Evolutionary conservation across 2,113 vertebrate genomes (phyloP), one percentile per base, ranked within the genome.

Genomic region (Anolis sagrei): DNA sequence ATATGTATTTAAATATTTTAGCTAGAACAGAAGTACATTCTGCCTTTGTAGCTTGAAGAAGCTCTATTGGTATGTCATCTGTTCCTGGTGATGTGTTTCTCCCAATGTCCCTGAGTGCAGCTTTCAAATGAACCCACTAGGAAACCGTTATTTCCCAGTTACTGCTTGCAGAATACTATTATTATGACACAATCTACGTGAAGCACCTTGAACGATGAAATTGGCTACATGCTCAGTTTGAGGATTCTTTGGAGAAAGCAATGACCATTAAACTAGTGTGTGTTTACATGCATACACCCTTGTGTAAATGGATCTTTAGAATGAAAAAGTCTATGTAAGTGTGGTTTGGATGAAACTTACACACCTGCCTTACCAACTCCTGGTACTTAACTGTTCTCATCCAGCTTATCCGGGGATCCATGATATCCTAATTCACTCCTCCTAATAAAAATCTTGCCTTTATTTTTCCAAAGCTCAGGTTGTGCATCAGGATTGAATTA

Each of bases 401-500:
- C 48, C 75, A 49, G 75, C 16, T 34, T 34, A 54, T 66, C 58
- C 69, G 25, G 19, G 74, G 39, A 34, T 86, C 68, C 54, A 74
- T 21, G 36, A 21, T 7, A 62, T 62, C 62, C 27, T 83, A 48
- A 75, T 64, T 29, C 62, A 34, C 54, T 58, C 54, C 54, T 16
- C 54, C 54, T n/a, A 34, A 3, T 6, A 16, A 34, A 39, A 78
- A 70, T 77, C 7, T 78, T 84, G 69, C n/a, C n/a, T 61, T 80
- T 74, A 18, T 74, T 74, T 80, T 80, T 74, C 39, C 39, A 80
- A 86, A 80, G 25, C 69, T 49, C 32, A 74, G 36, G 58, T 61
- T 86, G n/a, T 73, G n/a, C 84, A 80, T 86, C 77, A 86, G 84
- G 68, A 86, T 74, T 80, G 77, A 86, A 86, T 86, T 86, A 86